These are phyloP conservation scores for Copsychus sechellarum DNA, from an alignment of 2,113 vertebrate genomes.

Conservation along the genomic window DNA sequence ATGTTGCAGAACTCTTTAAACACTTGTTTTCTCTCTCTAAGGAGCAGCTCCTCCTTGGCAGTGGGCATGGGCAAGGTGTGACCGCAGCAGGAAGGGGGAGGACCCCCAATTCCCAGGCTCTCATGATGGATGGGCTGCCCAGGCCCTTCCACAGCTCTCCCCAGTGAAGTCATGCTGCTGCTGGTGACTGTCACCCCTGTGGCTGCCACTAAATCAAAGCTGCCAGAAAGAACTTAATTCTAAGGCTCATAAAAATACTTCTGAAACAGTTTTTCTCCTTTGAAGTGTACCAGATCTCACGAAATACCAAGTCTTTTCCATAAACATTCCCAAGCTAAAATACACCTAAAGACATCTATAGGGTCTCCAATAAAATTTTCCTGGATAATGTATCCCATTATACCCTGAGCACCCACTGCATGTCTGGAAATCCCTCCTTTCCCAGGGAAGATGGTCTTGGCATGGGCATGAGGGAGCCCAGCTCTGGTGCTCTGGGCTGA, in stretches of 20 bases:
- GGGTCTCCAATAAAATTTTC: not conserved
- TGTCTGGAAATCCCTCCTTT: not conserved
- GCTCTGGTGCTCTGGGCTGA: not conserved
- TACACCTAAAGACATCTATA: not conserved
- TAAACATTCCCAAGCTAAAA: not conserved
- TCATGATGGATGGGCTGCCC: not conserved
- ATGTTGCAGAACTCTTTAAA: fast-evolving
- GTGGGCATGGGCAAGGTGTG: fast-evolving
- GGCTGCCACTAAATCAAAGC: not conserved
- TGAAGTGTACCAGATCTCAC: not conserved
- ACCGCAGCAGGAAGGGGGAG: not conserved
- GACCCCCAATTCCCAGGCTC: not conserved
- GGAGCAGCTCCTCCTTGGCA: not conserved
- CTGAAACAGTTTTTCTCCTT: not conserved
- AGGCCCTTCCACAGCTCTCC: not conserved
- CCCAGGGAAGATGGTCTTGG: not conserved
- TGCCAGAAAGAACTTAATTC: constrained; percentile 1
- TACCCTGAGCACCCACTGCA: not conserved
- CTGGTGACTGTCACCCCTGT: not conserved
- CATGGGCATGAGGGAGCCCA: fast-evolving
- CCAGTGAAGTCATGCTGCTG: not conserved
- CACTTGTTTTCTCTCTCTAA: not conserved
- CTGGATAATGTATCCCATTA: not conserved
- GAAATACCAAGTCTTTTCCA: not conserved
- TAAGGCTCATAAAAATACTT: constrained; percentile 33